Conservation (phyloP, 2,888 invertebrate genomes). For the Phymatocera aterrima region DNA sequence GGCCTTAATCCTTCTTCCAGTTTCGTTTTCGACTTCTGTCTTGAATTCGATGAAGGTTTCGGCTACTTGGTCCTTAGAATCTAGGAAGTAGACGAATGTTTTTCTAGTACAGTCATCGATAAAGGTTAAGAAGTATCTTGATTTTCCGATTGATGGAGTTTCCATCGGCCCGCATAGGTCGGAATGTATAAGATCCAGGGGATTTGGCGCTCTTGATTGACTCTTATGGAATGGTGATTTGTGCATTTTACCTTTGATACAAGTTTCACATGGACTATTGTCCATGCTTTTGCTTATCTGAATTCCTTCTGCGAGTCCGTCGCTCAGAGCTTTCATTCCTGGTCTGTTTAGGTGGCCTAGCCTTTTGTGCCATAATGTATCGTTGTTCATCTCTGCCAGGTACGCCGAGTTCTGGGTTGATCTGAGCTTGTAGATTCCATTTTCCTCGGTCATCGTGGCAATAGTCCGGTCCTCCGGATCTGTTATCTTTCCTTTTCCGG, state of each 20-base stretch:
- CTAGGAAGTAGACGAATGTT: constrained; percentile 51
- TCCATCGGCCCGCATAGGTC: no score
- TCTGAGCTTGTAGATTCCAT: constrained; percentile 39
- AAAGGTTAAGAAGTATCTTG: constrained; percentile 58
- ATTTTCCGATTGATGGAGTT: constrained; percentile 59
- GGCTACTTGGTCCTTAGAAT: constrained; percentile 50
- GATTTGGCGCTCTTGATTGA: constrained; percentile 48
- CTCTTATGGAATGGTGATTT: constrained; percentile 6
- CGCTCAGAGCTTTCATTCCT: constrained; percentile 49
- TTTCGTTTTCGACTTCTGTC: constrained; percentile 48
- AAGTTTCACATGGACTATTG: constrained; percentile 49
- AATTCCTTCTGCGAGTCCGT: constrained; percentile 45
- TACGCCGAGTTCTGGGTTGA: neutral
- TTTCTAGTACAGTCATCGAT: constrained; percentile 52
- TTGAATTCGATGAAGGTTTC: constrained; percentile 51
- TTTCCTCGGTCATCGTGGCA: constrained; percentile 15
- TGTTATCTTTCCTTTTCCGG: neutral
- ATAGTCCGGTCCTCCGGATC: neutral
- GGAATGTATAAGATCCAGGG: constrained; percentile 63
- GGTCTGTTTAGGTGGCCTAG: constrained; percentile 55
- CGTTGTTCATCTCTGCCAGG: constrained; percentile 41
- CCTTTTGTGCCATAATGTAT: constrained; percentile 56
- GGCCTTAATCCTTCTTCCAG: constrained; percentile 48
- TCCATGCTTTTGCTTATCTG: constrained; percentile 43
- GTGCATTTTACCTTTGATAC: constrained; percentile 14